Conservation (phyloP, 2,888 invertebrate genomes). For the Melangyna quadrimaculata region DNA sequence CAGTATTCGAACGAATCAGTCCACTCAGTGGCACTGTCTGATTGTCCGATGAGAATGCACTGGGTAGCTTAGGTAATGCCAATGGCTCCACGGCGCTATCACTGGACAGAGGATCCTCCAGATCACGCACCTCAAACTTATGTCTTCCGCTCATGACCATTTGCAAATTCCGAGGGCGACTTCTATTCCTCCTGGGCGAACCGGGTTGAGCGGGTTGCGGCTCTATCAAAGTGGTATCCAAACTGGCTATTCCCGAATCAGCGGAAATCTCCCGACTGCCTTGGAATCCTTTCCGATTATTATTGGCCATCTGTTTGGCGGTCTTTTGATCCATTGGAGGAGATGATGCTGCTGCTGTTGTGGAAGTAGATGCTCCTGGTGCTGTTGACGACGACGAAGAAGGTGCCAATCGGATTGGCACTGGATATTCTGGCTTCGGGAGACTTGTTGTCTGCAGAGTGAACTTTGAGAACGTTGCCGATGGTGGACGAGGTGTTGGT, state of each 20-base stretch:
- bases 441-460: slow-evolving; percentile 87
- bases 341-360: slow-evolving; percentile 77
- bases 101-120: slow-evolving; percentile 81
- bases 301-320: slow-evolving; percentile 88
- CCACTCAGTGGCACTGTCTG: slow-evolving; percentile 79
- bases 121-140: slow-evolving; percentile 88
- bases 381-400: slow-evolving; percentile 22
- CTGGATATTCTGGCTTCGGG: slow-evolving; percentile 88
- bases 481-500: slow-evolving; percentile 79
- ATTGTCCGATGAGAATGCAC: slow-evolving; percentile 75
- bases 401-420: slow-evolving; percentile 79
- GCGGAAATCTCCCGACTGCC: slow-evolving; percentile 81
- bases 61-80: slow-evolving; percentile 79
- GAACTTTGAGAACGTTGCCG: slow-evolving; percentile 83
- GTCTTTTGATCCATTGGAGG: slow-evolving; percentile 86
- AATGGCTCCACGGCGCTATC: slow-evolving; percentile 79
- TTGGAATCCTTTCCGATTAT: slow-evolving; percentile 82
- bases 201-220: slow-evolving; percentile 73
- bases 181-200: slow-evolving; percentile 79
- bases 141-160: slow-evolving; percentile 88
- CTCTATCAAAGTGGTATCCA: slow-evolving; percentile 78
- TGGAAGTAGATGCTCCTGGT: slow-evolving; percentile 74
- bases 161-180: slow-evolving; percentile 86
- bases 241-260: slow-evolving; percentile 80
- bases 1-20: slow-evolving; percentile 79